phyloP scores from a whole-genome alignment of 2,888 invertebrate species.

The Aphodius granarius region DNA sequence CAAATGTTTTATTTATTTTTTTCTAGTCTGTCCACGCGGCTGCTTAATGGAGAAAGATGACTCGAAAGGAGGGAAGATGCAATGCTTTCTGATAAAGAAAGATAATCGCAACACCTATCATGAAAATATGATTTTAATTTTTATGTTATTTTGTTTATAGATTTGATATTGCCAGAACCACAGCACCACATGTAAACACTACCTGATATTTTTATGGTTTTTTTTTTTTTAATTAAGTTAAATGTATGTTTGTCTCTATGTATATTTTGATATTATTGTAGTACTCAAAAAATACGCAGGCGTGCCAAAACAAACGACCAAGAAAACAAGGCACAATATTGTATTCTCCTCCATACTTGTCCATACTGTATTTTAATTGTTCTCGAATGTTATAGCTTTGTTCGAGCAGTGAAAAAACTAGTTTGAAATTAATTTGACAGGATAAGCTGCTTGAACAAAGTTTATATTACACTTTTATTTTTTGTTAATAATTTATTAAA shows the following conservation, averaged over 20 bases:
- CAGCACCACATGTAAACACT: neutral
- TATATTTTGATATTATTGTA: neutral
- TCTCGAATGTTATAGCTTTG: neutral
- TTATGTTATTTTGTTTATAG: neutral
- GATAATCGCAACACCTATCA: neutral
- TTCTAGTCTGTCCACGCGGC: slow-evolving; percentile 39
- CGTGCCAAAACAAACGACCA: neutral
- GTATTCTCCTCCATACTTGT: too few species aligned
- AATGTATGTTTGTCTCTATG: too few species aligned
- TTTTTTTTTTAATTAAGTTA: neutral
- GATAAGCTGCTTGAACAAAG: too few species aligned
- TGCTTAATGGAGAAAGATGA: slow-evolving; percentile 23
- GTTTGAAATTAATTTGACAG: too few species aligned
- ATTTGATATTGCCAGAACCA: neutral
- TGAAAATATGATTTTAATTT: neutral
- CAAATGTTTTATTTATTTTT: slow-evolving; percentile 15
- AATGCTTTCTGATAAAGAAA: slow-evolving; percentile 20
- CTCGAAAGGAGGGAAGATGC: slow-evolving; percentile 14
- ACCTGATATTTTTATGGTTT: neutral
- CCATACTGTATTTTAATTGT: too few species aligned
- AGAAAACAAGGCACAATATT: neutral
- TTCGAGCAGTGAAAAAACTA: too few species aligned
- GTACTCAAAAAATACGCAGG: neutral
- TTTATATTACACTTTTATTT: neutral
- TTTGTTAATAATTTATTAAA: neutral